These are phyloP conservation scores for Cephus sareptanus DNA, from an alignment of 2,888 invertebrate genomes.

Conservation along the genomic window DNA sequence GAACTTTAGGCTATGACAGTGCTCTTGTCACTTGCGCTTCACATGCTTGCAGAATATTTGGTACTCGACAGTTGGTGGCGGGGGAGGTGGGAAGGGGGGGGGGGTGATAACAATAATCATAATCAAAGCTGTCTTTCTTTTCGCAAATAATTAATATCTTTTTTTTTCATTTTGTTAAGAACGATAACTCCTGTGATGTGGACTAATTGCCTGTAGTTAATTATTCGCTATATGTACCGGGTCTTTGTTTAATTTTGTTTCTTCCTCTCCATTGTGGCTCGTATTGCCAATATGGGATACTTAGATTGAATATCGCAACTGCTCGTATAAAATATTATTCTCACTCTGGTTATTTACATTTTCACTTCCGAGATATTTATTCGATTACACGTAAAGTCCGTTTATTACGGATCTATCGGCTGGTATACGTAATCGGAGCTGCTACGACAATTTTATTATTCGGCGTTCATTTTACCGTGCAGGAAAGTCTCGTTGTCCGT, in stretches of 20 bases:
- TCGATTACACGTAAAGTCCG: neutral
- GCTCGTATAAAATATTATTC: neutral
- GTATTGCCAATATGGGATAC: neutral
- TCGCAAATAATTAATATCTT: neutral
- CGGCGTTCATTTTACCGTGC: neutral
- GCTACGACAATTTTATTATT: neutral
- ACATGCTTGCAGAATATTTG: neutral
- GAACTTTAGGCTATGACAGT: neutral
- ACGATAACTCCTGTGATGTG: neutral
- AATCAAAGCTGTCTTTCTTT: neutral
- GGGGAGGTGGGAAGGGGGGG: too few species aligned
- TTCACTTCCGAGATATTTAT: neutral
- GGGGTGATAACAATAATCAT: neutral
- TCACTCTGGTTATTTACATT: neutral
- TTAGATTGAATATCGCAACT: neutral
- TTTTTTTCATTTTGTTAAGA: neutral
- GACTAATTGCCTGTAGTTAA: neutral
- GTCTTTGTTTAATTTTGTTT: neutral
- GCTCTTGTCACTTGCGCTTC: neutral
- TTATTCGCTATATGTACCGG: neutral
- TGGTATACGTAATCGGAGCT: neutral
- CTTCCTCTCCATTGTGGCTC: neutral
- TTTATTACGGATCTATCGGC: neutral
- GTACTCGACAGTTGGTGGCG: neutral
- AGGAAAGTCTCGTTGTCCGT: neutral